Base-by-base conservation (phyloP, 1,140 invertebrate species). In the Bombus fervidus region DNA sequence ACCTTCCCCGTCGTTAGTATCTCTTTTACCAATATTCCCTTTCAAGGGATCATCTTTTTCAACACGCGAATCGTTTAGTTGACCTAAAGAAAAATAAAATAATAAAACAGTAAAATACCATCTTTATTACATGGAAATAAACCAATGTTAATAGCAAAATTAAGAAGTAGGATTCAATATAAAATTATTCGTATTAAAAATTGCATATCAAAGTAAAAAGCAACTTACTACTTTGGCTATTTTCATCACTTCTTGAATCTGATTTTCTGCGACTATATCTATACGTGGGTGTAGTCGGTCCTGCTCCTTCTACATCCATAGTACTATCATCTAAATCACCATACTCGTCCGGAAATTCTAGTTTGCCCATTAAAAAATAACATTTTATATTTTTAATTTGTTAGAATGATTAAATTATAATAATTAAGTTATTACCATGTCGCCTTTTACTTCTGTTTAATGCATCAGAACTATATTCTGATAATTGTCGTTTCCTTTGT, bases 251-350 rank as follows among this genome's bases (percentile, higher is more conserved):
- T 80, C 94, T 94, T 12, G 92, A 84, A 75, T 95, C 94, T 10
- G 93, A 94, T 91, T 95, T 95, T 59, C 93, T 90, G 57, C 93
- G 92, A 87, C 94, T 95, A 82, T 93, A 95, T 89, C 94, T 94
- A 86, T 95, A 95, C 59, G 93, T 92, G 75, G 91, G 93, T 47
- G 91, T 89, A 28, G 86, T 83, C 37, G 94, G 93, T 31, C 92
- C 94, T 81, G 94, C 94, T 28, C 92, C 94, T 83, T 95, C 94
- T 8, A 91, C 87, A 81, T 95, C 94, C 87, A 95, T 81, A 59
- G 92, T 92, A 83, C 93, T 93, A 57, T 94, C 94, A 76, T 95
- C 94, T 77, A 94, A 82, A 91, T 94, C 94, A 76, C 91, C 92
- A 85, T 93, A 94, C 85, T 92, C 92, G 73, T 95, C 94, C 8